These are phyloP conservation scores for Malacoraja senta DNA, from an alignment of 2,797 vertebrate species.

Conservation along the genomic window DNA sequence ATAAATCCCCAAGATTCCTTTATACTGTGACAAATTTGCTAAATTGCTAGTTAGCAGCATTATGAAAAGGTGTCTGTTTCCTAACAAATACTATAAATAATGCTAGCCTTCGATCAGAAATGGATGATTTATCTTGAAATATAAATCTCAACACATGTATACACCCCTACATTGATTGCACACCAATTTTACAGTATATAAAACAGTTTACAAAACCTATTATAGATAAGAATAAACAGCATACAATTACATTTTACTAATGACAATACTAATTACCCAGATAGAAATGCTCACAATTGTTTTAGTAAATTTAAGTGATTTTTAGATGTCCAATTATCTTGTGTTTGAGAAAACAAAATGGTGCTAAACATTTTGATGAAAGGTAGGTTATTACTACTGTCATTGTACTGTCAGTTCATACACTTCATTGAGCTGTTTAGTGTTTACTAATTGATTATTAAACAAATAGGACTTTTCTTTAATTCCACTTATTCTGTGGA, in stretches of 20 bases:
- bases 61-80: constrained; percentile 35
- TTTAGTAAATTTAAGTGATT: constrained; percentile 38
- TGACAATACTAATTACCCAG: constrained; percentile 37
- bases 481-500: background rate
- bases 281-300: constrained; percentile 35
- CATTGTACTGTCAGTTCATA: constrained; percentile 21
- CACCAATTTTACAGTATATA: constrained; percentile 33
- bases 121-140: constrained; percentile 3
- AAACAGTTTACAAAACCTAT: constrained; percentile 38
- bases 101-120: background rate
- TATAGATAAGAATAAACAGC: constrained; percentile 37
- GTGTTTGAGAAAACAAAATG: constrained; percentile 38
- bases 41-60: constrained; percentile 21
- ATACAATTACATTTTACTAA: constrained; percentile 39
- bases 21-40: constrained; percentile 9
- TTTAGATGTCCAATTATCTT: constrained; percentile 38
- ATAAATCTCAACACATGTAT: background rate
- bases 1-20: constrained; percentile 10
- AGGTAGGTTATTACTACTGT: constrained; percentile 38
- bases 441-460: constrained; percentile 30
- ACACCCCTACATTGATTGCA: constrained; percentile 19
- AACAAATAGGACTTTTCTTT: constrained; percentile 35
- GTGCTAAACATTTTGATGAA: constrained; percentile 37
- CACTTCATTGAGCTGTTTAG: constrained; percentile 30
- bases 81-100: constrained; percentile 24